Conservation (phyloP, 2,888 invertebrate species). For the Sisyra nigra region DNA sequence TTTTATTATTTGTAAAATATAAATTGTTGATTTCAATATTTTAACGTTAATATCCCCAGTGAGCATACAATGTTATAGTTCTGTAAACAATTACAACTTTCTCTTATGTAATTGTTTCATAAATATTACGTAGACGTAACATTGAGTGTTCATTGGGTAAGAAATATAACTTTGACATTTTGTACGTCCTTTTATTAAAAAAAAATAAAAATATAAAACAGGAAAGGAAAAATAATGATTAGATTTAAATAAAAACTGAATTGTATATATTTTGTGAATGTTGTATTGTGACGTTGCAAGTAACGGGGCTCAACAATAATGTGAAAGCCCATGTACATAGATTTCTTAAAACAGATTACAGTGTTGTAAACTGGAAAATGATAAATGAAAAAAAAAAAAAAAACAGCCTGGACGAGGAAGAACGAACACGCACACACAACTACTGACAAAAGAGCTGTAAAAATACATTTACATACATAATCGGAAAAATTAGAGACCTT, state of each 20-base stretch:
- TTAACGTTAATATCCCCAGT: no score
- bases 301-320: slow-evolving; percentile 5
- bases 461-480: slow-evolving; percentile 10
- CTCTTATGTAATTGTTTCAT: no score
- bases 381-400: slow-evolving; percentile 12
- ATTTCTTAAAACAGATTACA: neutral
- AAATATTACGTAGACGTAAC: no score
- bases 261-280: slow-evolving; percentile 21
- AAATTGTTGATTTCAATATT: no score
- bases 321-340: slow-evolving; percentile 4
- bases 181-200: no score
- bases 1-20: no score
- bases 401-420: slow-evolving; percentile 22
- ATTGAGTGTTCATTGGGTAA: no score
- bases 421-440: slow-evolving; percentile 22
- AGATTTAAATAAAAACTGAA: slow-evolving; percentile 5
- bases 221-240: neutral
- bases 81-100: no score
- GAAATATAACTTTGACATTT: no score
- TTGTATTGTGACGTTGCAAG: slow-evolving; percentile 25
- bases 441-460: slow-evolving; percentile 18
- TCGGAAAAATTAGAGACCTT: slow-evolving; percentile 14
- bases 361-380: neutral
- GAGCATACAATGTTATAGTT: no score
- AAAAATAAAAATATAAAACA: no score